These are phyloP conservation scores for Chrysomallon squamiferum DNA, from an alignment of 1,140 invertebrate species.

Conservation along the genomic window DNA sequence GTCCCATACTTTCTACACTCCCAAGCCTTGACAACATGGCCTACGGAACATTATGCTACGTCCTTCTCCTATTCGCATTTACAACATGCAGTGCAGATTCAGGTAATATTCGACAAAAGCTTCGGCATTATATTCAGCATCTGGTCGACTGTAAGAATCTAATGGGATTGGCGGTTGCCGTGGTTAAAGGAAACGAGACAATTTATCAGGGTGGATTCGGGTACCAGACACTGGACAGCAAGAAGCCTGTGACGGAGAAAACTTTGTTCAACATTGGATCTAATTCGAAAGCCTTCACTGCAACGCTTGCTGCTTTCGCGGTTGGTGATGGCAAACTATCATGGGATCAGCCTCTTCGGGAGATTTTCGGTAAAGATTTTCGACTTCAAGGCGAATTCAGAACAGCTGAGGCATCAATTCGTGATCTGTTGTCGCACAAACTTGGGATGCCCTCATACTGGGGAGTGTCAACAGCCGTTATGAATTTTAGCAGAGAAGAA, in stretches of 20 bases:
- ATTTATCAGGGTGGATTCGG: constrained; percentile 7
- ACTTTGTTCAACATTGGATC: constrained; percentile 7
- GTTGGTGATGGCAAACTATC: constrained; percentile 58
- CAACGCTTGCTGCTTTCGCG: constrained; percentile 11
- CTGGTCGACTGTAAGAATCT: background rate
- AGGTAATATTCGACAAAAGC: no score
- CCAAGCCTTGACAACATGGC: no score
- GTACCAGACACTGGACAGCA: background rate
- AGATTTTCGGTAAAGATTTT: constrained; percentile 8
- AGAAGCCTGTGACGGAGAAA: background rate
- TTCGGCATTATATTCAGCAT: background rate
- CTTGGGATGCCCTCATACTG: constrained; percentile 10
- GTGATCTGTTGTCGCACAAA: constrained; percentile 8
- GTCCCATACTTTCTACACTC: no score
- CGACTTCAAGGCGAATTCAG: background rate
- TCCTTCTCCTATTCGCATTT: no score
- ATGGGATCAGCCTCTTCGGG: constrained; percentile 53
- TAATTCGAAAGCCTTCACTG: constrained; percentile 6
- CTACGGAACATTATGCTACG: no score
- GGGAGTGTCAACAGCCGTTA: background rate
- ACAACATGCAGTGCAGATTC: no score
- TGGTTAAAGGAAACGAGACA: background rate
- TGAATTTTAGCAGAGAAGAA: constrained; percentile 7
- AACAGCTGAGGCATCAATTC: background rate
- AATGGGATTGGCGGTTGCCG: background rate